These are phyloP conservation scores for Thamnophis elegans DNA, from an alignment of 2,797 vertebrate species.

Conservation along the genomic window DNA sequence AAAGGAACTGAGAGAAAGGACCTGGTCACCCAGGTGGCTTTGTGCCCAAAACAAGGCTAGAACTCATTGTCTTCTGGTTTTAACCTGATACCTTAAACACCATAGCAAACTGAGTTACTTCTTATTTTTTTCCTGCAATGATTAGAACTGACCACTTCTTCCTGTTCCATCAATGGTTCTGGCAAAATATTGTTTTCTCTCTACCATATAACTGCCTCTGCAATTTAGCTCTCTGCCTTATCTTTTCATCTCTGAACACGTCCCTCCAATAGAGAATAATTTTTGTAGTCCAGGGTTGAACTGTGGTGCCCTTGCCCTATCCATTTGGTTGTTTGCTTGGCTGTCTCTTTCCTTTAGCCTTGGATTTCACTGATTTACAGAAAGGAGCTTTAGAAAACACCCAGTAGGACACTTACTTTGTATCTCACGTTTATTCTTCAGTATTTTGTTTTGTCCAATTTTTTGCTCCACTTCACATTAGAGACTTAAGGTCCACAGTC, in stretches of 20 bases:
- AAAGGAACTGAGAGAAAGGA: not conserved
- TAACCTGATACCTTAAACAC: not conserved
- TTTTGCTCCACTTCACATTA: constrained; percentile 12
- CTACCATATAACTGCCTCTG: not conserved
- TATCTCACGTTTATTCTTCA: constrained; percentile 18
- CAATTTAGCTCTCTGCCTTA: not conserved
- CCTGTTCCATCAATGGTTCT: not conserved
- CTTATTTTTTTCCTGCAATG: not conserved
- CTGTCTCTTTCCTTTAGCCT: constrained; percentile 4
- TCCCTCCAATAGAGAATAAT: not conserved
- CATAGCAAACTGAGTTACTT: not conserved
- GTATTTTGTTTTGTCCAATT: constrained; percentile 23
- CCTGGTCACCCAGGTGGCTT: not conserved
- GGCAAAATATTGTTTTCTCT: not conserved
- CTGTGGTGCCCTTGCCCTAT: not conserved
- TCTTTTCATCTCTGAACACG: constrained; percentile 17
- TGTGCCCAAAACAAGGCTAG: not conserved
- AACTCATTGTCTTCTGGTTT: not conserved
- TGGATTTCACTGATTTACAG: constrained; percentile 10
- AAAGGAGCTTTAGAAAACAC: constrained; percentile 14
- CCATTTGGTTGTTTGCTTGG: not conserved
- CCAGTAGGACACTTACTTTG: constrained; percentile 22
- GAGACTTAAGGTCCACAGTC: constrained; percentile 1
- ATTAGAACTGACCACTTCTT: not conserved
- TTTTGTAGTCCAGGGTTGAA: not conserved